A percentile compares a stretch with the other conserved stretches of the same genome.
These are phyloP conservation scores for Crotalus helleri DNA, from an alignment of 2,113 vertebrate genomes.

Conservation along the genomic window DNA sequence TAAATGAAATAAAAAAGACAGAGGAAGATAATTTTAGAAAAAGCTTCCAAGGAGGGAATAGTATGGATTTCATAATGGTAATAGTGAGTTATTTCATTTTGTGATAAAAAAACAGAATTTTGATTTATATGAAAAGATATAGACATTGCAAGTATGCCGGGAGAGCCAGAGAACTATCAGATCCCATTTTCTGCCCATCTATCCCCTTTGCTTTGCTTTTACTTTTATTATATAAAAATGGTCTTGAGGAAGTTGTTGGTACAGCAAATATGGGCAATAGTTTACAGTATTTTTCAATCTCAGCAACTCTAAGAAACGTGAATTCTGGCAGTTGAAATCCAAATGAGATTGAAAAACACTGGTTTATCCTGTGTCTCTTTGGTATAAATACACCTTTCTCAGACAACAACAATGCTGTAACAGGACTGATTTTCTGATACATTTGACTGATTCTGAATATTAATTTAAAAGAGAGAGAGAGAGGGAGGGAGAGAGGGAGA, in stretches of 20 bases:
- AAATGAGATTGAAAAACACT: neutral
- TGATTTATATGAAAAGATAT: neutral
- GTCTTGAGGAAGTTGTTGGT: neutral
- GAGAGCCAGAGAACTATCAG: neutral
- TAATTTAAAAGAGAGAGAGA: constrained; percentile 14
- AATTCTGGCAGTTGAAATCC: neutral
- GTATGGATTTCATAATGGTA: neutral
- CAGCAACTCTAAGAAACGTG: neutral
- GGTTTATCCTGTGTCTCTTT: constrained; percentile 31
- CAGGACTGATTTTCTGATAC: constrained; percentile 58
- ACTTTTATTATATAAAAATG: neutral
- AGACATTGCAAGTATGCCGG: neutral
- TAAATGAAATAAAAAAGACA: neutral
- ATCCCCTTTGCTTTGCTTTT: neutral
- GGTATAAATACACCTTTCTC: constrained; percentile 44
- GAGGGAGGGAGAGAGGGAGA: too few species aligned
- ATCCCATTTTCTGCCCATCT: neutral
- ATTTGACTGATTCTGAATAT: constrained; percentile 56
- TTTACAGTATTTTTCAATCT: neutral
- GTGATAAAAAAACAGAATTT: neutral
- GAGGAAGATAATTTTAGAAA: neutral
- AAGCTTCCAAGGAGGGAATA: neutral
- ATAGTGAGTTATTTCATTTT: neutral
- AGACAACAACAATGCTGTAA: constrained; percentile 44
- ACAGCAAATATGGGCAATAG: neutral